phyloP scores from a whole-genome alignment of 2,888 invertebrate species.

The Actias luna region DNA sequence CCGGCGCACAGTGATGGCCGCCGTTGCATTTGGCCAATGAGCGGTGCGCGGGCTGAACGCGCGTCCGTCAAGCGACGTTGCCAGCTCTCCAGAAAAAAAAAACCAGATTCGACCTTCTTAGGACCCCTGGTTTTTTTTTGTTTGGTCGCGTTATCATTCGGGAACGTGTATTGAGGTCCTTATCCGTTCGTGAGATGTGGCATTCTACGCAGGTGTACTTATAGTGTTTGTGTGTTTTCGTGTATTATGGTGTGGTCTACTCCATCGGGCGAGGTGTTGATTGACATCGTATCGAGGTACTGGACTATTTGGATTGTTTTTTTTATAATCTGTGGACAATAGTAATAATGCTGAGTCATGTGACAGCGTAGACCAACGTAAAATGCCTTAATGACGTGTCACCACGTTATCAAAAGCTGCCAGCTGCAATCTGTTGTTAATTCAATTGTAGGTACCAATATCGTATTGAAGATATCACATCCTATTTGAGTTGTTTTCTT shows the following conservation, averaged over 20 bases:
- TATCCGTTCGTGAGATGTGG: conserved; percentile 74
- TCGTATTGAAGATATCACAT: conserved; percentile 9
- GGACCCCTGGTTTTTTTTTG: conserved; percentile 79
- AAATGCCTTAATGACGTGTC: background rate
- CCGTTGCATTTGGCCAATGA: conserved; percentile 78
- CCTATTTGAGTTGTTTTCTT: conserved; percentile 7
- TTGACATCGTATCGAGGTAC: conserved; percentile 77
- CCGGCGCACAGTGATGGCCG: conserved; percentile 72
- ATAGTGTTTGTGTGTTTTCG: conserved; percentile 58
- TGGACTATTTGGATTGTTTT: conserved; percentile 25
- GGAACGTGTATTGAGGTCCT: conserved; percentile 72
- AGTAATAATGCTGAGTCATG: conserved; percentile 25
- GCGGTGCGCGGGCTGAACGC: conserved; percentile 76
- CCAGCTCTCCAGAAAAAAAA: conserved; percentile 78
- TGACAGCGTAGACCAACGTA: conserved; percentile 28
- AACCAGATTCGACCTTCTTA: conserved; percentile 81
- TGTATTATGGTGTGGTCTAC: conserved; percentile 79
- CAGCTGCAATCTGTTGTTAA: conserved; percentile 7
- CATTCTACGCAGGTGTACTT: conserved; percentile 61
- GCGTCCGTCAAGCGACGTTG: conserved; percentile 79
- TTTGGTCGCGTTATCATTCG: conserved; percentile 79
- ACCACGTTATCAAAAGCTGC: conserved; percentile 8
- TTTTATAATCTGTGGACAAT: conserved; percentile 5
- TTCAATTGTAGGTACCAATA: background rate
- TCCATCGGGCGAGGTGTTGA: conserved; percentile 75